Evolutionary conservation across 1,140 invertebrate species (phyloP), one percentile per base, ranked within the genome.

Genomic region (Listronotus bonariensis): DNA sequence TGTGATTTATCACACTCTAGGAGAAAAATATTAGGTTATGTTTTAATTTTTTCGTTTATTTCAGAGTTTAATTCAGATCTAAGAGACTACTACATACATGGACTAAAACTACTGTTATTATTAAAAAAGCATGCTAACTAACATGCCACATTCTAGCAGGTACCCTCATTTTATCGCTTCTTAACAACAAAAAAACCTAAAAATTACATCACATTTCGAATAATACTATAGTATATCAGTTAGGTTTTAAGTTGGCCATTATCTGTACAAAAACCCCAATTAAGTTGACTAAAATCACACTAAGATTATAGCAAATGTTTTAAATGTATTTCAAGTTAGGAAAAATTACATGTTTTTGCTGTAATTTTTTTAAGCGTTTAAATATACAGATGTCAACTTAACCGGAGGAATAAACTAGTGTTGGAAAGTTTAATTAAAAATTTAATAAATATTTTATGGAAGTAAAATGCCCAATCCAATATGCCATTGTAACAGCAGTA

Each of bases 181-280:
- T 46, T 54, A 42, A 65, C 42, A 42, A 65, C 42, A 59, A 59
- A 48, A 51, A 46, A 46, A 45, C 55, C 34, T 56, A 49, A 67
- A 68, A 61, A 60, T 48, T 61, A 65, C 48, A 68, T 68, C 62
- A 68, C 56, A 65, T 65, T 68, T 68, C 20, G n/a, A 57, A 66
- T 66, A 60, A 68, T 66, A 60, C 55, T 65, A 58, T 57, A 18
- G 36, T 54, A 57, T 41, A 18, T 38, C 17, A 56, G 49, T 14
- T 54, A 43, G 34, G 55, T 58, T 58, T 52, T 48, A 45, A 54
- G 64, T 49, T 57, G 53, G 61, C 40, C 15, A 45, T 36, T 14
- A 51, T 14, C 8, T 9, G 20, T 31, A 51, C 48, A 51, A 51
- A 12, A 36, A 36, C 1, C 2, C 11, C 34, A 36, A 36, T 36